Conservation (phyloP, 2,797 vertebrate genomes). For the Tenualosa ilisha region DNA sequence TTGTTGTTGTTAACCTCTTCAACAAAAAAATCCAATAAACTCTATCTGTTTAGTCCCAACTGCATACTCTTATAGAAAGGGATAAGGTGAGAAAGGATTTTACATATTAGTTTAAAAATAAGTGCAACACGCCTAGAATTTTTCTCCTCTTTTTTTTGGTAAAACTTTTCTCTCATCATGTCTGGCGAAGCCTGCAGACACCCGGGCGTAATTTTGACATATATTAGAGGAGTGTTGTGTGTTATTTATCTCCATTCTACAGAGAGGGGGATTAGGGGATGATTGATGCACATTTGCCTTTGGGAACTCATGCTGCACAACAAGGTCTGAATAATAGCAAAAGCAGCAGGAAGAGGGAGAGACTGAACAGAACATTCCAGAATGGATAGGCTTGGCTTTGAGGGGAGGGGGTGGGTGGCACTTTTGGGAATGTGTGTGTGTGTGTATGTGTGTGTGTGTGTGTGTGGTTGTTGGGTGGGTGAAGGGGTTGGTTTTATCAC, state of each 20-base stretch:
- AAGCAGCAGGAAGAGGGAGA: constrained; percentile 47
- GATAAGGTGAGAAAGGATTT: constrained; percentile 46
- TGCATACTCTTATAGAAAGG: constrained; percentile 43
- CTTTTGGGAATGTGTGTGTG: background rate
- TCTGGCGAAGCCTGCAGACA: constrained; percentile 47
- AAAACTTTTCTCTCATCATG: background rate
- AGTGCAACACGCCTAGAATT: constrained; percentile 55
- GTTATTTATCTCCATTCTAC: constrained; percentile 67
- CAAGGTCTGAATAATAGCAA: constrained; percentile 60
- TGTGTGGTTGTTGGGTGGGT: background rate
- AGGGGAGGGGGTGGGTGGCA: background rate
- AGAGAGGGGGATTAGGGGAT: constrained; percentile 61
- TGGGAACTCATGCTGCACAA: constrained; percentile 58
- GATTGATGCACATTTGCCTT: constrained; percentile 60
- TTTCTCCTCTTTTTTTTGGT: constrained; percentile 33
- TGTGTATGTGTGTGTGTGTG: background rate
- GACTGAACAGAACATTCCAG: constrained; percentile 17
- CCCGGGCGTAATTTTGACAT: constrained; percentile 60
- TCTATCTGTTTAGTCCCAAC: constrained; percentile 36
- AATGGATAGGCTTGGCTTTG: background rate
- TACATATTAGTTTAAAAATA: constrained; percentile 58
- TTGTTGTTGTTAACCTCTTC: background rate
- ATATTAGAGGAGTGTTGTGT: constrained; percentile 56
- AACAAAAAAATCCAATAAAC: background rate
- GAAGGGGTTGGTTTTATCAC: background rate